Evolutionary conservation across 1,140 invertebrate genomes (phyloP).

Genomic region (Drosophila equinoxialis): DNA sequence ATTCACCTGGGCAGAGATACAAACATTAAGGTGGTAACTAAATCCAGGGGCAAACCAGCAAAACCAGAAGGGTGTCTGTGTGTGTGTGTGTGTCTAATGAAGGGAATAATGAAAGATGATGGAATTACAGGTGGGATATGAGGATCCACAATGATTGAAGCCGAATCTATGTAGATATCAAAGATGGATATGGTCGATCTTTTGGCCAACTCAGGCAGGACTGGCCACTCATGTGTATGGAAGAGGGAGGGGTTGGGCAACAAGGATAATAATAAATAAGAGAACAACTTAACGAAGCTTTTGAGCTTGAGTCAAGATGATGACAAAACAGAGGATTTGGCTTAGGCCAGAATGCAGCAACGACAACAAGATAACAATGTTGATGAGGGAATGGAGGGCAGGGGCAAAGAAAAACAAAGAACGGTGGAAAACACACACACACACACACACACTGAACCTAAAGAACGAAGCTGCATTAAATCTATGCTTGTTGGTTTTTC

Average conservation of each 20-base stretch:
- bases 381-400: background rate
- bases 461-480: conserved; percentile 65
- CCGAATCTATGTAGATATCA: too few relatives aligned
- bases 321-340: conserved; percentile 12
- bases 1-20: conserved; percentile 59
- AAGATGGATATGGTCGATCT: too few relatives aligned
- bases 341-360: conserved; percentile 6
- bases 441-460: background rate
- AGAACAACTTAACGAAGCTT: too few relatives aligned
- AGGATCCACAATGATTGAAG: too few relatives aligned
- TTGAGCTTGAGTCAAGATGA: conserved; percentile 3
- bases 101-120: conserved; percentile 1
- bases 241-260: too few relatives aligned
- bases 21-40: conserved; percentile 26
- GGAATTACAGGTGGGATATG: background rate
- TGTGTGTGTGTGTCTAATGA: conserved; percentile 2
- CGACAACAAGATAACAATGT: conserved; percentile 5
- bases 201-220: too few relatives aligned
- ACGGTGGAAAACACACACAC: conserved; percentile 13
- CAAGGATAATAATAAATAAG: too few relatives aligned
- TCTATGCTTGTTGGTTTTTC: conserved; percentile 74
- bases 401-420: background rate
- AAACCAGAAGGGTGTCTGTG: too few relatives aligned
- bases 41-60: conserved; percentile 19
- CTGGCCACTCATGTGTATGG: too few relatives aligned